Percentiles rank a stretch among this genome's conserved stretches.
Conservation (phyloP, 2,888 invertebrate genomes). For the Dione juno region DNA sequence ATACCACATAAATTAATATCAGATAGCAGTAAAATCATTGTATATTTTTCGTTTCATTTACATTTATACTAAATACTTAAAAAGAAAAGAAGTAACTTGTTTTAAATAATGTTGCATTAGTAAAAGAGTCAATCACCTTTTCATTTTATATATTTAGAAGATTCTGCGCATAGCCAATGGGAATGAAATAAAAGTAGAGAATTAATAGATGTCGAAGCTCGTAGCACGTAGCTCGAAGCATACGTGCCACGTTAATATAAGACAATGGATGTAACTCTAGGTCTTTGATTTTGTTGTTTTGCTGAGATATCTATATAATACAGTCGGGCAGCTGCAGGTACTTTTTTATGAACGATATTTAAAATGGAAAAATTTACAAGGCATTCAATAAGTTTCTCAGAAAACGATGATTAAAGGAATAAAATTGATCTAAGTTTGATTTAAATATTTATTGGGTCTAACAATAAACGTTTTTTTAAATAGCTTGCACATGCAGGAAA, state of each 20-base stretch:
- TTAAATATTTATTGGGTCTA: too few relatives aligned
- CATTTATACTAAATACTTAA: neutral
- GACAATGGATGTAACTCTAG: slow-evolving; percentile 15
- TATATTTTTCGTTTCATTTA: neutral
- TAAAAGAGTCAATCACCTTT: neutral
- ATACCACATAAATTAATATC: slow-evolving; percentile 26
- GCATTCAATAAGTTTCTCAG: too few relatives aligned
- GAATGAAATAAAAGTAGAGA: neutral
- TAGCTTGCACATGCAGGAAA: neutral
- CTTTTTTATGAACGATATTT: neutral
- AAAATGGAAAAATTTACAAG: neutral
- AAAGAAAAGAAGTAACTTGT: too few relatives aligned
- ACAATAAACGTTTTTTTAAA: too few relatives aligned
- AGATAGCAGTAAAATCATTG: slow-evolving; percentile 18
- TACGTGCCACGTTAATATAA: slow-evolving; percentile 10
- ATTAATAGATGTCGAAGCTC: slow-evolving; percentile 15
- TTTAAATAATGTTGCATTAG: neutral
- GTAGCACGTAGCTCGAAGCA: slow-evolving; percentile 4
- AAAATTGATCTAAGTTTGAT: too few relatives aligned
- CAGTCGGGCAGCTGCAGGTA: neutral
- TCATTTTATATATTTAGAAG: neutral
- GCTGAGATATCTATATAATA: slow-evolving; percentile 5
- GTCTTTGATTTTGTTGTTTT: slow-evolving; percentile 7
- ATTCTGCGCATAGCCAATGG: neutral
- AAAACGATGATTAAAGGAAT: too few relatives aligned